Evolutionary conservation across 1,140 invertebrate genomes (phyloP).

Genomic region (Oedothorax gibbosus): DNA sequence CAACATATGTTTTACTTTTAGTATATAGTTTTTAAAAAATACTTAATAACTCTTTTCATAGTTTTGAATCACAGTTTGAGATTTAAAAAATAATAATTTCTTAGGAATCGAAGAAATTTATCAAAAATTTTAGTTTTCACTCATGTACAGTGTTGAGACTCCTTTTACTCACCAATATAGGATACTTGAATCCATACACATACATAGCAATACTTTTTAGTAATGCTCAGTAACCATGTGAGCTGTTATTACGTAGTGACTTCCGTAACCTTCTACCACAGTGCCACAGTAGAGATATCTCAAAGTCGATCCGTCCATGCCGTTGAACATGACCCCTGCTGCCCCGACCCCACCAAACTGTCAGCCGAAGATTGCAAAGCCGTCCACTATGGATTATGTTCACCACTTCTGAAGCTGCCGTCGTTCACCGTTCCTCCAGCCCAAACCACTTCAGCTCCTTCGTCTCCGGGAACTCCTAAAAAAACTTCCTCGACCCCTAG

Average conservation of each 20-base stretch:
- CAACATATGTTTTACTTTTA: no score
- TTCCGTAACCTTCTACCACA: constrained; percentile 67
- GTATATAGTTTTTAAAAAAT: no score
- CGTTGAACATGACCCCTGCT: constrained; percentile 70
- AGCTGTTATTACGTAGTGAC: constrained; percentile 62
- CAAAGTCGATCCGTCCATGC: constrained; percentile 72
- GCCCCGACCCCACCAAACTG: constrained; percentile 64
- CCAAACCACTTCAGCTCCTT: constrained; percentile 9
- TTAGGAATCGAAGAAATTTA: no score
- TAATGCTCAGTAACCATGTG: constrained; percentile 58
- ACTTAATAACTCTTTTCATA: no score
- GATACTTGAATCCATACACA: no score
- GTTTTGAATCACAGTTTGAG: no score
- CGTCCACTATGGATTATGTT: constrained; percentile 74
- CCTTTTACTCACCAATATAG: no score
- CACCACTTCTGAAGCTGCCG: constrained; percentile 68
- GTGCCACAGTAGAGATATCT: constrained; percentile 69
- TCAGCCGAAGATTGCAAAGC: constrained; percentile 69
- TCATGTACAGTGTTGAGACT: no score
- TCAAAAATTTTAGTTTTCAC: no score
- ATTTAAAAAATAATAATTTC: no score
- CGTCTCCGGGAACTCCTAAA: constrained; percentile 65
- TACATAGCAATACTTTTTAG: background rate
- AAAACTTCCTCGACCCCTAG: constrained; percentile 62
- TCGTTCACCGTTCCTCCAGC: constrained; percentile 67